Base-by-base conservation (phyloP, 64 coral and sea anemone genomes). In the Anthopleura sola region DNA sequence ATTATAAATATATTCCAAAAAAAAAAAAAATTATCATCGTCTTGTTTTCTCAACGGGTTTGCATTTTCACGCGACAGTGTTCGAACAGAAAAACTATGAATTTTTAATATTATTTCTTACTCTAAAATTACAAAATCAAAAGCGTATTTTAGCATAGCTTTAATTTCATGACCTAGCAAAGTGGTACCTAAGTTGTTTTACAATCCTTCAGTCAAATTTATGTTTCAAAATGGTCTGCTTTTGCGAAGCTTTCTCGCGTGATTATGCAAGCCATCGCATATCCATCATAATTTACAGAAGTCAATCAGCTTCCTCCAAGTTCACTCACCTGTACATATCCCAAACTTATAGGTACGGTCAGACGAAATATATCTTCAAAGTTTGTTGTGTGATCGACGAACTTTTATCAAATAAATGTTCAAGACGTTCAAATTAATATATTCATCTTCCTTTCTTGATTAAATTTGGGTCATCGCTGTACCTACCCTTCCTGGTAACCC, bases 361-460 rank as follows among this genome's bases (percentile, higher is more conserved):
- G 58, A 26, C 23, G 58, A 62, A 62, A 26, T 24, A 62, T 26
- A 62, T 23, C 58, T 9, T 23, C 58, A 62, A 24, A 62, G 58
- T 62, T 26, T 62, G 58, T 62, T 62, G 58, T 62, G 58, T 62
- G 58, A 62, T 62, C 58, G 58, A 28, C 58, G n/a, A 62, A 62
- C 58, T 62, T 62, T 62, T 62, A 26, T 62, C 24, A n/a, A 62
- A 62, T 62, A 62, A 62, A 62, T 28, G 58, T 62, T 62, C n/a
- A 62, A 62, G 58, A 62, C 7, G 58, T 62, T 62, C 58, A 23
- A 23, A 62, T 62, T 26, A 48, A 48, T 16, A 62, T 62, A 23
- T 23, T 62, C 7, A 6, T 62, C 21, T 62, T 20, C 16, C 18
- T 21, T 62, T 13, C 11, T 53, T 53, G 16, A 53, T 53, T 7